Evolutionary conservation across 1,140 invertebrate genomes (phyloP), one percentile per base, ranked within the genome.

Genomic region (Drosophila parvula): DNA sequence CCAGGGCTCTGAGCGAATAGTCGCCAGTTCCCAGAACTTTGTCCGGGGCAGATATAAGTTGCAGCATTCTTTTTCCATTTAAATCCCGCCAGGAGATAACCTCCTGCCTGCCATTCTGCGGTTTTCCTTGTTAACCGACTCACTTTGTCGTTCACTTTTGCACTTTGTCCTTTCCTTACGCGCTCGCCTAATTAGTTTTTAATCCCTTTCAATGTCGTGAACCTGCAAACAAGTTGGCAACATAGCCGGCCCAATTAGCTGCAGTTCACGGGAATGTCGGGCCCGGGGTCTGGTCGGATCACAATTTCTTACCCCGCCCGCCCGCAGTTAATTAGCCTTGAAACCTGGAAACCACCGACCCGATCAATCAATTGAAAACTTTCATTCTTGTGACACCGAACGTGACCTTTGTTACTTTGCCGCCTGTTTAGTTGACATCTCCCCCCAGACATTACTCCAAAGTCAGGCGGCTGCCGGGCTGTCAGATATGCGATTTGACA

Each of bases 341-440:
- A 82, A 51, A 71, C 38, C 58, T 80, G 83, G 73, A 82, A 51
- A 71, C 38, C 58, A 70, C 57, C 36, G 38, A 36, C 41, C 58
- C 77, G 59, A 84, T 84, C 81, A 83, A 84, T 84, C 81, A 84
- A 84, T 84, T 84, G 77, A 62, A 80, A 81, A 84, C 73, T 84
- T 84, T 80, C 44, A 36, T 41, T 74, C 60, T 65, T 62, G 45
- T 61, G 59, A 80, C 70, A 80, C 51, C 71, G 79, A 70, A 70
- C 83, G 71, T 73, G 81, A 84, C 81, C 81, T 84, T 84, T 84
- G 81, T 84, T 84, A 84, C 60, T 59, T 83, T 71, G 79, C 47
- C 43, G 55, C 27, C 48, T 63, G 55, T 67, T 77, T 27, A 32
- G 71, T 80, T 75, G 67, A 80, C 59, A 84, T 77, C 81, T 69